Conservation (phyloP, 1,140 invertebrate species). For the Hydropsyche tenuis region DNA sequence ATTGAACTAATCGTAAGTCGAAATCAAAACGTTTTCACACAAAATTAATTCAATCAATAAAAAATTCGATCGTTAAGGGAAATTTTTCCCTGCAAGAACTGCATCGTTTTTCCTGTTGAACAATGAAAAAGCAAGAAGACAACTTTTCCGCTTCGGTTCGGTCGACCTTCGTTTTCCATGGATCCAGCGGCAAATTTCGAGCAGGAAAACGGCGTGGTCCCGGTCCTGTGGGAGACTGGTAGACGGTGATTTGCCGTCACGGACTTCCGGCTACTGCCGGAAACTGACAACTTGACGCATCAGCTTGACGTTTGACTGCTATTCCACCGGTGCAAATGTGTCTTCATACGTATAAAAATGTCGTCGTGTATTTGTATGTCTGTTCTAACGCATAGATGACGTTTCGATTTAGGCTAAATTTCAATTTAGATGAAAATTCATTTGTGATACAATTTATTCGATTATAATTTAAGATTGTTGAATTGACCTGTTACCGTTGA, state of each 20-base stretch:
- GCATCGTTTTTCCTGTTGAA: neutral
- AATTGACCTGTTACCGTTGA: no score
- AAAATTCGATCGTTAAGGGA: no score
- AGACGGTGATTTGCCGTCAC: conserved; percentile 16
- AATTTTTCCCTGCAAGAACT: no score
- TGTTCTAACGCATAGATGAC: neutral
- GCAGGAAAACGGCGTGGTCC: neutral
- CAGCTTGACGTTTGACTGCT: conserved; percentile 23
- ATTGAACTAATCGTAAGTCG: no score
- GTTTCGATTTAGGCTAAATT: neutral
- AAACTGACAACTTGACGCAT: conserved; percentile 21
- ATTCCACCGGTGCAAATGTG: neutral
- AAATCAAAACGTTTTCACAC: no score
- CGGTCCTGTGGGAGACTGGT: neutral
- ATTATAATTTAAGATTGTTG: no score
- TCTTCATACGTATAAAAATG: conserved; percentile 1
- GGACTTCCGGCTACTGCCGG: conserved; percentile 7
- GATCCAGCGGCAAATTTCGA: neutral
- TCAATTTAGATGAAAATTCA: neutral
- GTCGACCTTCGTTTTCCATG: neutral
- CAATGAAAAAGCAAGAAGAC: neutral
- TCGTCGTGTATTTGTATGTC: neutral
- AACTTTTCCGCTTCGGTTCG: neutral
- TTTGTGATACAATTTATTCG: neutral
- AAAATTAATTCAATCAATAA: no score